Evolutionary conservation across 2,797 vertebrate genomes (phyloP).

Genomic region (Netta rufina): DNA sequence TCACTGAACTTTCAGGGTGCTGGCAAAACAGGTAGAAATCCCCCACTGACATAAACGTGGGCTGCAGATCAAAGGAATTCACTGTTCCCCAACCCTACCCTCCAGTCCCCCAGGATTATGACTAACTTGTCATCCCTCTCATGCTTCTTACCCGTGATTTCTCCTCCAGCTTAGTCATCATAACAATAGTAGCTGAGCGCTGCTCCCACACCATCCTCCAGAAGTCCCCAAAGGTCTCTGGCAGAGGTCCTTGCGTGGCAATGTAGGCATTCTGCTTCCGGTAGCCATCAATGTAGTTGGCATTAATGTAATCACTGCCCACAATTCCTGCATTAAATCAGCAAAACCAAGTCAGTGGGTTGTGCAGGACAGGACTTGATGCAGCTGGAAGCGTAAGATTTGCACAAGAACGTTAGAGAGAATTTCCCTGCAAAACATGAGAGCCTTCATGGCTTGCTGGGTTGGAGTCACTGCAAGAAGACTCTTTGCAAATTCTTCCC

Average conservation of each 20-base stretch:
- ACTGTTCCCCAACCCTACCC: constrained; percentile 3
- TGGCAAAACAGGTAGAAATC: constrained; percentile 22
- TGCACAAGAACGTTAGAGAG: neutral
- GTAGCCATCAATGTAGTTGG: constrained; percentile 98
- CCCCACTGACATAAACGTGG: neutral
- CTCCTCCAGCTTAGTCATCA: constrained; percentile 98
- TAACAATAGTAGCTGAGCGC: constrained; percentile 93
- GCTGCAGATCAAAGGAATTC: constrained; percentile 43
- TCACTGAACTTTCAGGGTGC: constrained; percentile 52
- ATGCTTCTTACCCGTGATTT: constrained; percentile 89
- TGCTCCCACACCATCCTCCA: constrained; percentile 99
- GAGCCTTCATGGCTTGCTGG: neutral
- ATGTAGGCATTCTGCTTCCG: constrained; percentile 98
- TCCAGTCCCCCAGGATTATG: neutral
- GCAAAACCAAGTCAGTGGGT: neutral
- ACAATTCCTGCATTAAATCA: constrained; percentile 82
- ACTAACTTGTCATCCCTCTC: constrained; percentile 13
- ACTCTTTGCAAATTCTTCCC: neutral
- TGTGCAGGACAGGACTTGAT: neutral
- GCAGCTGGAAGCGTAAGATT: neutral
- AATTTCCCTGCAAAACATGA: neutral
- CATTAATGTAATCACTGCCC: constrained; percentile 96
- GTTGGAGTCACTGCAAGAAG: neutral
- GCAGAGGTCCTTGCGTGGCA: constrained; percentile 94
- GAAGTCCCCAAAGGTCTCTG: constrained; percentile 96